Percentiles rank a stretch among this genome's conserved stretches.
These are phyloP conservation scores for Centroberyx gerrardi DNA, from an alignment of 2,797 vertebrate species.

Conservation along the genomic window DNA sequence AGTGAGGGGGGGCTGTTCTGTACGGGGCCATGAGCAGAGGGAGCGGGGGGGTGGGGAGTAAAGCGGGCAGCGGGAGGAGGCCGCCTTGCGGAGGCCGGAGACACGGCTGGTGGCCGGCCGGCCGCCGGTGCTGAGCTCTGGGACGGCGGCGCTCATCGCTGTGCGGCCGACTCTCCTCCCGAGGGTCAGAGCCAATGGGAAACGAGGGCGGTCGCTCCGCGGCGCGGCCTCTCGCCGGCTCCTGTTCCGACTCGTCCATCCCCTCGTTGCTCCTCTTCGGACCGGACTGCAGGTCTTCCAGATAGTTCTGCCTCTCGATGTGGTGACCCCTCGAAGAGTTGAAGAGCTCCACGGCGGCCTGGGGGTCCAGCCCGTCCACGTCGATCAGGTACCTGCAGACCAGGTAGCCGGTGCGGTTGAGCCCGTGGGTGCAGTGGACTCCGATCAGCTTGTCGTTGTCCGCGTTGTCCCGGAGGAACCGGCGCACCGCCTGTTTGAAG, in stretches of 20 bases:
- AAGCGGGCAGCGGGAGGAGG: no score
- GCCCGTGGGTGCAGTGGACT: slow-evolving; percentile 88
- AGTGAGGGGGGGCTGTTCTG: no score
- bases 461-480: slow-evolving; percentile 28
- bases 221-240: not conserved
- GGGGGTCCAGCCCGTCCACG: slow-evolving; percentile 29
- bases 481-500: not conserved
- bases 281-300: not conserved
- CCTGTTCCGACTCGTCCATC: not conserved
- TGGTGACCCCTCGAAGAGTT: not conserved
- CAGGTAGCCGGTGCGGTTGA: slow-evolving; percentile 90
- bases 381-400: slow-evolving; percentile 84
- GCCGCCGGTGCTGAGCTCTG: no score
- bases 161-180: no score
- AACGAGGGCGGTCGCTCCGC: not conserved
- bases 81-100: no score
- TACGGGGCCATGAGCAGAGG: no score
- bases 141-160: no score
- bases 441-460: slow-evolving; percentile 84
- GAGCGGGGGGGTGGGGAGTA: no score
- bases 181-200: not conserved
- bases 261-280: not conserved
- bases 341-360: not conserved
- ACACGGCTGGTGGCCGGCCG: no score
- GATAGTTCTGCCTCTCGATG: not conserved